phyloP scores from a whole-genome alignment of 2,113 vertebrate species.

The Notarius lentiginosus region DNA sequence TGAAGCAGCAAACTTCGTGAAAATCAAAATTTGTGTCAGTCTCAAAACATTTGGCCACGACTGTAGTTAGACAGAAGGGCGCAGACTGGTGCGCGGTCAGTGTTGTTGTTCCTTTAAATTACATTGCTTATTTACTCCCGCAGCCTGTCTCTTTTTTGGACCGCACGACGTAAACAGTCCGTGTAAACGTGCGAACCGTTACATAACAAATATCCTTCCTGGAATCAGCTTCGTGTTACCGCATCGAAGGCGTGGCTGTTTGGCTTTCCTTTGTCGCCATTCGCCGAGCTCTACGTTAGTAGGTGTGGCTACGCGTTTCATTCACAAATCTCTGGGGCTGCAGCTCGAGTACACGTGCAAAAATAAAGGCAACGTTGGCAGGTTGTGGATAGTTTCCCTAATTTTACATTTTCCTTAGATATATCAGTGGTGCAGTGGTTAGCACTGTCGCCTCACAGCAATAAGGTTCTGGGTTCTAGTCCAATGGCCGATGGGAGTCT shows the following conservation, averaged over 20 bases:
- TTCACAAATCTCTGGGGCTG: slow-evolving; percentile 70
- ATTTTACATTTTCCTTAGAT: neutral
- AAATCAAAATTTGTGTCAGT: too few relatives aligned
- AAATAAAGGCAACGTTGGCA: neutral
- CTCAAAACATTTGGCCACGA: too few relatives aligned
- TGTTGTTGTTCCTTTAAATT: neutral
- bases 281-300: neutral
- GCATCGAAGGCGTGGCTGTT: neutral
- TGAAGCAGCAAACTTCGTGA: too few relatives aligned
- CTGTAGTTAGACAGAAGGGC: neutral
- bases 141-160: neutral
- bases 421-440: too few relatives aligned
- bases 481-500: too few relatives aligned
- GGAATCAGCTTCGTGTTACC: neutral
- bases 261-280: neutral
- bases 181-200: slow-evolving; percentile 1
- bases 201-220: neutral
- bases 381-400: neutral
- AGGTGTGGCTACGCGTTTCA: slow-evolving; percentile 63
- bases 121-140: neutral
- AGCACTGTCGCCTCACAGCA: too few relatives aligned
- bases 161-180: neutral
- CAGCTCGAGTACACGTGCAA: slow-evolving; percentile 38
- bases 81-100: neutral
- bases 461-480: too few relatives aligned